A percentile compares a stretch with the other conserved stretches of the same genome.
Conservation (phyloP, 1,140 invertebrate genomes). For the Achroia grisella region DNA sequence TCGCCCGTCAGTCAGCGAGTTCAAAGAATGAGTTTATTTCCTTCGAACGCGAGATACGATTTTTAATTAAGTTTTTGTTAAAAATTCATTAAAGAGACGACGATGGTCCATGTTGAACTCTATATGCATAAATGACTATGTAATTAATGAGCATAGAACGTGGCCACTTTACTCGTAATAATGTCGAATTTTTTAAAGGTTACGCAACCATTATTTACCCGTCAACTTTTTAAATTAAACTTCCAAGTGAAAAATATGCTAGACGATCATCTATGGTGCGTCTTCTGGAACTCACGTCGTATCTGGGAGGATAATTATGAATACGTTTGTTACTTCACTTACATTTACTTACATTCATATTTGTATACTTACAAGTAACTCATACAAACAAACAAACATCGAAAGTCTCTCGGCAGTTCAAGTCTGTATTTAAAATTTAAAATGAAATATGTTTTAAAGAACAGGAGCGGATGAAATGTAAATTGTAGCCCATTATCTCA, state of each 20-base stretch:
- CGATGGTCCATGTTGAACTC: slow-evolving; percentile 26
- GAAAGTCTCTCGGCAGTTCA: slow-evolving; percentile 1
- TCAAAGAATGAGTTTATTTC: slow-evolving; percentile 71
- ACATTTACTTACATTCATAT: no score
- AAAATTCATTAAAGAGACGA: slow-evolving; percentile 63
- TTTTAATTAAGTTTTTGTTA: slow-evolving; percentile 74
- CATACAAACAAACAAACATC: neutral
- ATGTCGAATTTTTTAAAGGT: slow-evolving; percentile 36
- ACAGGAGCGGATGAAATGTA: slow-evolving; percentile 33
- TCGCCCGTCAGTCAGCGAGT: slow-evolving; percentile 53
- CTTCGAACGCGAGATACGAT: slow-evolving; percentile 67
- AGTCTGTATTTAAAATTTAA: slow-evolving; percentile 20
- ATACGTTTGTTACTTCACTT: neutral
- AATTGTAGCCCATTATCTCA: slow-evolving; percentile 41
- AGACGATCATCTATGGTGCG: neutral
- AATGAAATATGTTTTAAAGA: slow-evolving; percentile 11
- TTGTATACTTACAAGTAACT: no score
- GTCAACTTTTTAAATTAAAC: slow-evolving; percentile 44
- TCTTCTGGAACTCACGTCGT: neutral
- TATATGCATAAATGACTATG: slow-evolving; percentile 58
- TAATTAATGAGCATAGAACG: slow-evolving; percentile 56
- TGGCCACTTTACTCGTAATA: slow-evolving; percentile 35
- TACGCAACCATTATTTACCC: slow-evolving; percentile 21
- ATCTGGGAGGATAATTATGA: neutral
- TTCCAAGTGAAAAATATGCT: slow-evolving; percentile 8